Conservation (phyloP, 2,113 vertebrate genomes). For the Anthoscopus minutus region DNA sequence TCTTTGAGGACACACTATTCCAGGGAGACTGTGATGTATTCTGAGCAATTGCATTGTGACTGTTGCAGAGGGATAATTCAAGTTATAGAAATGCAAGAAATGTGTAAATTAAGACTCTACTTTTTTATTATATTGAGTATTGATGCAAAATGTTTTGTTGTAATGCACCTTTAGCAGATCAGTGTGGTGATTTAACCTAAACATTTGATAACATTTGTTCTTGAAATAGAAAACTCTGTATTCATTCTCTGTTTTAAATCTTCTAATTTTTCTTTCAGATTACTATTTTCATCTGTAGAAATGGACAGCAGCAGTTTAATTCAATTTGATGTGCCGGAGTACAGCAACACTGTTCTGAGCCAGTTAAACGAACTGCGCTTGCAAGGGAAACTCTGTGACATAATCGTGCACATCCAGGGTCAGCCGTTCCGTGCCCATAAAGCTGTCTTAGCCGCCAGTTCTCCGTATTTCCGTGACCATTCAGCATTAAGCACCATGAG, state of each 20-base stretch:
- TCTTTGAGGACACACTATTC: not conserved
- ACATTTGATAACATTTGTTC: not conserved
- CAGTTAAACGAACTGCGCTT: conserved; percentile 95
- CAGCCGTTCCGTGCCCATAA: conserved; percentile 97
- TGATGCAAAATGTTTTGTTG: not conserved
- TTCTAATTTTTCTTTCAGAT: conserved; percentile 64
- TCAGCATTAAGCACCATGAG: conserved; percentile 96
- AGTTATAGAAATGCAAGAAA: not conserved
- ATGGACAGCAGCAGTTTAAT: conserved; percentile 98
- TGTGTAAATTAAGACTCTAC: not conserved
- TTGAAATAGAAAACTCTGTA: not conserved
- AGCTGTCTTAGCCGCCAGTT: conserved; percentile 95
- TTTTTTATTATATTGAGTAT: not conserved
- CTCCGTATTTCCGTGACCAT: conserved; percentile 97
- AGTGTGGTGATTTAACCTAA: not conserved
- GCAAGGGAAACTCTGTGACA: conserved; percentile 96
- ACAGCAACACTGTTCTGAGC: conserved; percentile 95
- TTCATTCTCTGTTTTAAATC: not conserved
- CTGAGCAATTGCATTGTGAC: not conserved
- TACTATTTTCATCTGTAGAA: conserved; percentile 73
- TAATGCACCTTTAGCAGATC: not conserved
- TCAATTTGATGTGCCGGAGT: conserved; percentile 98
- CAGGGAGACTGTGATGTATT: not conserved
- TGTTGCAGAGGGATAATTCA: not conserved
- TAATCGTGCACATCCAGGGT: conserved; percentile 97